A percentile compares a stretch with the other conserved stretches of the same genome.
phyloP scores from a whole-genome alignment of 2,113 vertebrate genomes.

The Pantherophis guttatus region DNA sequence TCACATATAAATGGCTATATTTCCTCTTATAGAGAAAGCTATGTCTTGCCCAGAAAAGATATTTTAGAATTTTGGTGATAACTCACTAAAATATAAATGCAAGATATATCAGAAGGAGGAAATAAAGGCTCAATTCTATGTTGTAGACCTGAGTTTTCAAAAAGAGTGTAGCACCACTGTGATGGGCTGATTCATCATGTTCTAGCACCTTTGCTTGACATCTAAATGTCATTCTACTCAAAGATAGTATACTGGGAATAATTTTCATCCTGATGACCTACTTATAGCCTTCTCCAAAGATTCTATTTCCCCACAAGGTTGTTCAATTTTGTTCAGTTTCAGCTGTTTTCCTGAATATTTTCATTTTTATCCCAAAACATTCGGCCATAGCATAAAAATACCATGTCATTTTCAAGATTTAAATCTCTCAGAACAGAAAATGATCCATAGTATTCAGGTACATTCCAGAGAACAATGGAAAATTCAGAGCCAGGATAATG shows the following conservation, averaged over 20 bases:
- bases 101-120: neutral
- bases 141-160: neutral
- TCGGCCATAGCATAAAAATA: neutral
- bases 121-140: neutral
- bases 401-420: neutral
- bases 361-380: neutral
- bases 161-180: neutral
- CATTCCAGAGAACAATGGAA: neutral
- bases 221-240: neutral
- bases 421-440: neutral
- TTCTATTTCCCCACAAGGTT: neutral
- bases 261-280: neutral
- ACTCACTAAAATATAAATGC: neutral
- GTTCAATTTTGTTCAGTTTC: neutral
- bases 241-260: neutral
- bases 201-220: neutral
- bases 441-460: neutral
- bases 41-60: neutral
- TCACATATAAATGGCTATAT: neutral
- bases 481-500: neutral
- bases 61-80: neutral
- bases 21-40: neutral
- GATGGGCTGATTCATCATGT: neutral
- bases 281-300: neutral
- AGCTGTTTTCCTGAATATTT: neutral